A percentile compares a stretch with the other conserved stretches of the same genome.
These are phyloP conservation scores for Parapsyche elsis DNA, from an alignment of 1,140 invertebrate genomes.

Conservation along the genomic window DNA sequence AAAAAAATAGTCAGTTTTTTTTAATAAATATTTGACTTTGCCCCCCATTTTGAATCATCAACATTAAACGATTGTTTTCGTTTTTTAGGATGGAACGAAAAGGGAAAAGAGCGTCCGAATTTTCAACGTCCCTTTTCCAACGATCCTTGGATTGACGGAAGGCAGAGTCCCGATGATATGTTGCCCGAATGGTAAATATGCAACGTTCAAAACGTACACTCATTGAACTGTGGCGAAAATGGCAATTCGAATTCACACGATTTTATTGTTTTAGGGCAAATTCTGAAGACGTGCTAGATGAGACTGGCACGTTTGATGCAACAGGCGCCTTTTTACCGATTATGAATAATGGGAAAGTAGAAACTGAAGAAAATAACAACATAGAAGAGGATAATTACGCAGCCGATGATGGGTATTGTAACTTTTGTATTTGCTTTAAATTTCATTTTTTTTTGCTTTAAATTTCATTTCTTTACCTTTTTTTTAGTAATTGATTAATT, in stretches of 20 bases:
- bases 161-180: conserved; percentile 28
- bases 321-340: conserved; percentile 29
- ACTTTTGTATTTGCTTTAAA: neutral
- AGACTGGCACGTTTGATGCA: conserved; percentile 37
- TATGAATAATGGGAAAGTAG: neutral
- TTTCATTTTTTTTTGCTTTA: neutral
- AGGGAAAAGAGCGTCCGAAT: conserved; percentile 15
- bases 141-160: conserved; percentile 28
- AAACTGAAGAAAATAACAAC: conserved; percentile 18
- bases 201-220: too few species aligned
- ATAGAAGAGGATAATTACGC: neutral
- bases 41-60: too few species aligned
- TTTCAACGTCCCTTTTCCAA: neutral
- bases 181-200: conserved; percentile 36
- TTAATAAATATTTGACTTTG: too few species aligned
- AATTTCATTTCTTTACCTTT: too few species aligned
- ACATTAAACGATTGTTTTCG: too few species aligned
- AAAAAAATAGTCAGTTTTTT: conserved; percentile 6
- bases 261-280: conserved; percentile 35
- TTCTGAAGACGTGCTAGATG: conserved; percentile 1
- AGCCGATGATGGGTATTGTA: neutral
- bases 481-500: too few species aligned
- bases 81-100: conserved; percentile 36
- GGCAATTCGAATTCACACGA: too few species aligned
- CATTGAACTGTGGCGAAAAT: too few species aligned